Percentiles rank a stretch among this genome's conserved stretches.
Conservation (phyloP, 2,797 vertebrate genomes). For the Hoplostethus mediterraneus region DNA sequence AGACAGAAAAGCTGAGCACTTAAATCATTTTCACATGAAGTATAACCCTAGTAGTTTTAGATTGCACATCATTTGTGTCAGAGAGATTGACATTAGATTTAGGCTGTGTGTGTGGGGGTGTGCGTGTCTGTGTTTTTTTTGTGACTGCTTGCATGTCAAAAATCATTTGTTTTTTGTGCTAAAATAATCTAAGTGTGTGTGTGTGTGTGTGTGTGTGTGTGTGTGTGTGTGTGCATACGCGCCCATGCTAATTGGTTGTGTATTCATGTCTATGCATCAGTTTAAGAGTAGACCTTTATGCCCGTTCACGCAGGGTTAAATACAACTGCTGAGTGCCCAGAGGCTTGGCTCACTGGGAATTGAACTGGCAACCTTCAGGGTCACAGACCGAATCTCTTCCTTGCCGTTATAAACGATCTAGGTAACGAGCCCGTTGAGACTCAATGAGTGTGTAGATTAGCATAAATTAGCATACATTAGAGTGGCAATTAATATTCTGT, state of each 20-base stretch:
- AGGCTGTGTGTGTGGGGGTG: not conserved
- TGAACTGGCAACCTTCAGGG: constrained; percentile 83
- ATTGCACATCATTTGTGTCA: too few relatives aligned
- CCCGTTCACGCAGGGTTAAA: constrained; percentile 69
- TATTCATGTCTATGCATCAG: constrained; percentile 36
- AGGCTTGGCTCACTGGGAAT: constrained; percentile 72
- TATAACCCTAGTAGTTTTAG: too few relatives aligned
- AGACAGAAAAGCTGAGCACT: too few relatives aligned
- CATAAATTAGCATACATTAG: constrained; percentile 83
- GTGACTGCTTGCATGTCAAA: too few relatives aligned
- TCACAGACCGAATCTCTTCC: constrained; percentile 79
- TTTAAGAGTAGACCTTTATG: constrained; percentile 56
- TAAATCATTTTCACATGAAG: too few relatives aligned
- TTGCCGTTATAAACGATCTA: constrained; percentile 73
- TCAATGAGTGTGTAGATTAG: constrained; percentile 81
- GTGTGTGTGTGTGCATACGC: constrained; percentile 1
- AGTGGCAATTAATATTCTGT: constrained; percentile 81
- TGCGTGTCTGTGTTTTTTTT: not conserved
- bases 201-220: constrained; percentile 1
- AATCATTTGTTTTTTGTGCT: too few relatives aligned
- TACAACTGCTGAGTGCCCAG: constrained; percentile 48
- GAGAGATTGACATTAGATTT: too few relatives aligned
- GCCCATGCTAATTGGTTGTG: not conserved
- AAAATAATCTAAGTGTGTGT: not conserved
- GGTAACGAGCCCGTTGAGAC: constrained; percentile 82